Base-by-base conservation (phyloP, 2,888 invertebrate genomes). In the Drosophila yooni region DNA sequence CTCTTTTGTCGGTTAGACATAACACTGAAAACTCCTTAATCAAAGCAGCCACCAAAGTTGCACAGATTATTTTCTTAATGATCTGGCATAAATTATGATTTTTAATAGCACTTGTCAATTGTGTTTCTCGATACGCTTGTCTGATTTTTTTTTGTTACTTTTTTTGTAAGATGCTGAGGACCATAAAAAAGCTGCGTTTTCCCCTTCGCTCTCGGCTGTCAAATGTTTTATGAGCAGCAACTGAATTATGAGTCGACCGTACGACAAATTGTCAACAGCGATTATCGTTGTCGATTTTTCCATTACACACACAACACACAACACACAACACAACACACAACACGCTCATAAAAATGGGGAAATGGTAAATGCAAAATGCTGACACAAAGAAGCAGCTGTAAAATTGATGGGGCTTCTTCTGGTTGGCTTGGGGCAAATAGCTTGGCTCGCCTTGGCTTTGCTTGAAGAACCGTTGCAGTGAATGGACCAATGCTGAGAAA, bases 211-310 rank as follows among this genome's bases (percentile, higher is more conserved):
- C 6, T 36, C 7, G 27, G 38, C 46, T 64, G 66, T 64, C 29
- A 59, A 70, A 79, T 64, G 70, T 74, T 74, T 46, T 65, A 67
- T 73, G 74, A 62, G 59, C 62, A 53, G 40, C 59, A 48, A 29
- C 66, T 76, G 53, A 80, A 64, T 71, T 72, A 72, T 72, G 77
- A 68, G 15, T 51, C 52, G 34, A 57, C 29, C 46, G 27, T 29
- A 54, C 67, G 69, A 78, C 83, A 83, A 84, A 88, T 88, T 85
- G 78, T 81, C 81, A 86, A 78, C 86, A 64, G 74, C 58, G 74
- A 76, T 82, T 66, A 82, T 70, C 66, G 54, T 56, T 51, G 57
- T 50, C 43, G 69, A 65, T 48, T 69, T 72, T 81, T 63, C 54
- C 77, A 69, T 76, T 81, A 67, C 51, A 67, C 51, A 58, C 40